A percentile compares a stretch with the other conserved stretches of the same genome.
Conservation (phyloP, 1,140 invertebrate species). For the Micrasema minimum region DNA sequence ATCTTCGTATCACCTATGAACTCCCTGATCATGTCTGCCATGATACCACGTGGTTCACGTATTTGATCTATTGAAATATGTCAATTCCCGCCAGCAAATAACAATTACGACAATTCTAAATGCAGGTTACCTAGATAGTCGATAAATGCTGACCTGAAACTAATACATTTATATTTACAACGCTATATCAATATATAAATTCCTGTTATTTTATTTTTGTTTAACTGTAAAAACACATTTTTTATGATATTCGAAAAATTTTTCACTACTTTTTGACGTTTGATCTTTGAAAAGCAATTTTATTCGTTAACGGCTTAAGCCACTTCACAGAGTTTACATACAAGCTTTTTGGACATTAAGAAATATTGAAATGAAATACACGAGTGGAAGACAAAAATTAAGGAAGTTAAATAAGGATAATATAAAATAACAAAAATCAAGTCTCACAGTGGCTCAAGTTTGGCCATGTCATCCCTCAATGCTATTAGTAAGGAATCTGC, state of each 20-base stretch:
- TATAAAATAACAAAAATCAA: too few relatives aligned
- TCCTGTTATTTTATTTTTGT: neutral
- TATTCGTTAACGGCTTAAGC: too few relatives aligned
- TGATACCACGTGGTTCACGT: slow-evolving; percentile 12
- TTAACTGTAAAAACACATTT: neutral
- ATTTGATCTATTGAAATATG: slow-evolving; percentile 22
- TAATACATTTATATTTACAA: neutral
- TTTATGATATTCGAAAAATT: neutral
- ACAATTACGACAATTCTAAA: neutral
- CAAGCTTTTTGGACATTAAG: too few relatives aligned
- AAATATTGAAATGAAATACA: too few relatives aligned
- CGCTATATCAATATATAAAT: neutral
- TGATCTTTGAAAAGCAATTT: too few relatives aligned
- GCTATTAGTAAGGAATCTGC: too few relatives aligned
- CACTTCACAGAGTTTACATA: too few relatives aligned
- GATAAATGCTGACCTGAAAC: neutral
- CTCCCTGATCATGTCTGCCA: neutral
- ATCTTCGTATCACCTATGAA: slow-evolving; percentile 7
- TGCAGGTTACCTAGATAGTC: neutral
- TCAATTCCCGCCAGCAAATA: neutral
- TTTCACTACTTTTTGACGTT: too few relatives aligned
- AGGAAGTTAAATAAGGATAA: too few relatives aligned
- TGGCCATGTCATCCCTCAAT: too few relatives aligned
- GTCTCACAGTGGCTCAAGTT: too few relatives aligned
- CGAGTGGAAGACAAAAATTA: too few relatives aligned